Conservation (phyloP, 2,113 vertebrate species). For the Pterophyllum scalare region DNA sequence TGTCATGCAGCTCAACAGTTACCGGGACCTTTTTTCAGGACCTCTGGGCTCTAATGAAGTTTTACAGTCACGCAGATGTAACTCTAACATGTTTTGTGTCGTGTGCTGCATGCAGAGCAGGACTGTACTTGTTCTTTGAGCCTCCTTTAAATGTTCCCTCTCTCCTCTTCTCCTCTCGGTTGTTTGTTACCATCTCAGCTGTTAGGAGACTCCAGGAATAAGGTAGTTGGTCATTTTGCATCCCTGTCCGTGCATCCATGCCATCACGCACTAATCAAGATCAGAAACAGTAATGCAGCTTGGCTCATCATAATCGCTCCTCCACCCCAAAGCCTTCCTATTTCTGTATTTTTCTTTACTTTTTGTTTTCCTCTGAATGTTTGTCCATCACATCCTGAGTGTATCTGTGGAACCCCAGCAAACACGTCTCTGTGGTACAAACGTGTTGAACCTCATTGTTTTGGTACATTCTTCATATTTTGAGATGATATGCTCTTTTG, state of each 20-base stretch:
- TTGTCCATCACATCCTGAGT: constrained; percentile 10
- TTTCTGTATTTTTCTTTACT: not conserved
- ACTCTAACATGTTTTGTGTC: not conserved
- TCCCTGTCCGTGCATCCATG: constrained; percentile 77
- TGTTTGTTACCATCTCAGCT: constrained; percentile 91
- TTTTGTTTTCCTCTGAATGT: constrained; percentile 19
- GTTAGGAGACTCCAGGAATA: constrained; percentile 99
- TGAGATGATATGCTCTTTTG: not conserved
- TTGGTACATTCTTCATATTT: not conserved
- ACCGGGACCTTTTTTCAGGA: not conserved
- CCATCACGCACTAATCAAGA: constrained; percentile 53
- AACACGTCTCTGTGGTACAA: not conserved
- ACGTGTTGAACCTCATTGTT: not conserved
- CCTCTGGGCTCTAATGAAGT: not conserved
- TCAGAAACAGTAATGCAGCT: constrained; percentile 27
- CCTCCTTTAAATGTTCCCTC: constrained; percentile 86
- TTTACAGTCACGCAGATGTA: not conserved
- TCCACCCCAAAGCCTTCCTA: not conserved
- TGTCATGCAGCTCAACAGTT: not conserved
- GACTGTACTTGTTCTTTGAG: constrained; percentile 15
- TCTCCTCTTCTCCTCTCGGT: constrained; percentile 89
- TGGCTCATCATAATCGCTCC: constrained; percentile 20
- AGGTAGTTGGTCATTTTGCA: constrained; percentile 89
- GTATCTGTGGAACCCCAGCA: not conserved
- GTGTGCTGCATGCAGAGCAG: not conserved